phyloP scores from a whole-genome alignment of 2,797 vertebrate genomes.

The Xerus rutilus region DNA sequence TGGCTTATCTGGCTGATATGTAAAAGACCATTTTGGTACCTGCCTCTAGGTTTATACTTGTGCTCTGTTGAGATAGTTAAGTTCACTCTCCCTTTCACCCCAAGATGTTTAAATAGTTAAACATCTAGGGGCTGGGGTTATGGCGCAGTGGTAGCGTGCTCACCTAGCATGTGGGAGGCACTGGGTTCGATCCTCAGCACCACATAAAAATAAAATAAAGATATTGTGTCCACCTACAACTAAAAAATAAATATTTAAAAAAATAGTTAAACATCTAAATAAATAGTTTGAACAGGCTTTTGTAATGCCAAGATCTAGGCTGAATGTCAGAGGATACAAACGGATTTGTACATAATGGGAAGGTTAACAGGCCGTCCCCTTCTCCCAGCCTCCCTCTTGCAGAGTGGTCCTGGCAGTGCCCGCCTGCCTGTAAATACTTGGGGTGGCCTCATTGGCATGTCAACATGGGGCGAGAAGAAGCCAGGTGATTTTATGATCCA shows the following conservation, averaged over 20 bases:
- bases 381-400: background rate
- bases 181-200: too few relatives aligned
- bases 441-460: slow-evolving; percentile 72
- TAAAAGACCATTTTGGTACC: slow-evolving; percentile 58
- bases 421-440: slow-evolving; percentile 62
- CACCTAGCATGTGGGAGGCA: too few relatives aligned
- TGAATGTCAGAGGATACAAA: slow-evolving; percentile 55
- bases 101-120: slow-evolving; percentile 38
- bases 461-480: slow-evolving; percentile 49
- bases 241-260: too few relatives aligned
- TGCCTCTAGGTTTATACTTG: slow-evolving; percentile 35
- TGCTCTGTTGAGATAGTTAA: slow-evolving; percentile 10
- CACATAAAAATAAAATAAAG: too few relatives aligned
- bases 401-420: slow-evolving; percentile 74
- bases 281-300: slow-evolving; percentile 56
- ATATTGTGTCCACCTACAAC: too few relatives aligned
- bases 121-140: too few relatives aligned
- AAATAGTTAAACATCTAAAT: background rate
- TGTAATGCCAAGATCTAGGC: slow-evolving; percentile 42
- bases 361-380: slow-evolving; percentile 31
- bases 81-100: slow-evolving; percentile 17
- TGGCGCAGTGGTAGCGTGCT: too few relatives aligned
- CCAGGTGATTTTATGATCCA: slow-evolving; percentile 77
- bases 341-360: slow-evolving; percentile 57
- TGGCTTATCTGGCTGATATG: background rate